Conservation (phyloP, 2,113 vertebrate species). For the Xiphorhynchus elegans region DNA sequence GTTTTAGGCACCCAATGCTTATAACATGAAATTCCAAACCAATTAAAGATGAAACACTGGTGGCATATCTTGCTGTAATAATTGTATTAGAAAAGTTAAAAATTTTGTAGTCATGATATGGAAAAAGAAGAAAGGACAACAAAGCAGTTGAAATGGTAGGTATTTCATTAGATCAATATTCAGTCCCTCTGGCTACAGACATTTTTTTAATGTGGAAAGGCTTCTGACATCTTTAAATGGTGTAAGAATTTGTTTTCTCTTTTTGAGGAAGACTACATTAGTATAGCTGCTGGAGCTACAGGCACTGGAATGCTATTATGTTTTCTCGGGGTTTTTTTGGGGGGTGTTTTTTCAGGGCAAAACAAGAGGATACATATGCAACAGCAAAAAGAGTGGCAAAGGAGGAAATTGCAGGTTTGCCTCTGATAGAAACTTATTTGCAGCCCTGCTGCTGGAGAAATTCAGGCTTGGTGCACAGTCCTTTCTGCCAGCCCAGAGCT, state of each 20-base stretch:
- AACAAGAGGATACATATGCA: not conserved
- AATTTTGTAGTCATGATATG: not conserved
- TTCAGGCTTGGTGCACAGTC: not conserved
- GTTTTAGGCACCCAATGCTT: not conserved
- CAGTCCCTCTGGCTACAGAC: not conserved
- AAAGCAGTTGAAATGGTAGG: not conserved
- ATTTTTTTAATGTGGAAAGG: not conserved
- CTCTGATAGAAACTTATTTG: conserved; percentile 28
- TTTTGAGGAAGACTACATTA: not conserved
- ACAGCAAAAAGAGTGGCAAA: conserved; percentile 22
- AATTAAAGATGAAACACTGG: not conserved
- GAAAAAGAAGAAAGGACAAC: not conserved
- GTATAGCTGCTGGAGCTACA: not conserved
- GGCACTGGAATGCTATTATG: not conserved
- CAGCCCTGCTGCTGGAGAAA: not conserved
- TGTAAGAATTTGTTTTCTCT: not conserved
- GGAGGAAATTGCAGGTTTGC: conserved; percentile 37
- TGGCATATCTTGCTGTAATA: not conserved
- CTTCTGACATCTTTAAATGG: not conserved
- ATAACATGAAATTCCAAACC: not conserved
- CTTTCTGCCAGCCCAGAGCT: not conserved
- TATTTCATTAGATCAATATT: not conserved
- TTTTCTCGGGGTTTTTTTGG: not conserved
- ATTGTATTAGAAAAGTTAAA: not conserved
- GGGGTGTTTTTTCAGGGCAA: not conserved